Base-by-base conservation (phyloP, 2,113 vertebrate genomes). In the Callorhinus ursinus region DNA sequence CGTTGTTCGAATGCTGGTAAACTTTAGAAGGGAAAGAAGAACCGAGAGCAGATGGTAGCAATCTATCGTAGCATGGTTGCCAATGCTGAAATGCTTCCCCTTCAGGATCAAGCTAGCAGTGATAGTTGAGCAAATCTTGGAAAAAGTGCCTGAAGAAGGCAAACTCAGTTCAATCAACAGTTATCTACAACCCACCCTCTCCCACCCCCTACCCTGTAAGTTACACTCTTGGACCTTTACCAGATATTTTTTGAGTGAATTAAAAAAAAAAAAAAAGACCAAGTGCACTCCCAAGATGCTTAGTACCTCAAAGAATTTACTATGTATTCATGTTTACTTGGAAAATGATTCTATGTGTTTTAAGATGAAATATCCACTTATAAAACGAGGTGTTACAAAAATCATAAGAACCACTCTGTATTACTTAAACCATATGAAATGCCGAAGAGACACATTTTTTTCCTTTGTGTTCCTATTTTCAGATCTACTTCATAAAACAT, bases 101-200 rank as follows among this genome's bases (percentile, higher is more conserved):
- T 79, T 77, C 53, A 91, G 85, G 80, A 97, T 94, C 81, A 91
- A 95, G 86, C 16, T 55, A 63, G 33, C 21, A 49, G 93, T 92
- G 53, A 96, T 97, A 80, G 26, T 82, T 97, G 51, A 93, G 96
- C 79, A 93, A 87, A 97, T 71, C 97, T 61, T 51, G 83, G 39
- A 61, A 95, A 19, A 96, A 92, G 55, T 69, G 33, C 85, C 46
- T 12, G 49, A 88, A 51, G 96, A 97, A 80, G 95, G 95, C 76
- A 97, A 67, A 65, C 26, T 81, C 31, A 82, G 51, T 97, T 97
- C 63, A 77, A 93, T 90, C 19, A 77, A 12, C 10, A 42, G 24
- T 82, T 49, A 67, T 18, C 15, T 77, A 77, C 26, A 77, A 4
- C 24, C 19, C 16, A 24, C 65, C 65, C 15, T 15, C 31, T 33